Base-by-base conservation (phyloP, 2,797 vertebrate genomes). In the Tamandua tetradactyla region DNA sequence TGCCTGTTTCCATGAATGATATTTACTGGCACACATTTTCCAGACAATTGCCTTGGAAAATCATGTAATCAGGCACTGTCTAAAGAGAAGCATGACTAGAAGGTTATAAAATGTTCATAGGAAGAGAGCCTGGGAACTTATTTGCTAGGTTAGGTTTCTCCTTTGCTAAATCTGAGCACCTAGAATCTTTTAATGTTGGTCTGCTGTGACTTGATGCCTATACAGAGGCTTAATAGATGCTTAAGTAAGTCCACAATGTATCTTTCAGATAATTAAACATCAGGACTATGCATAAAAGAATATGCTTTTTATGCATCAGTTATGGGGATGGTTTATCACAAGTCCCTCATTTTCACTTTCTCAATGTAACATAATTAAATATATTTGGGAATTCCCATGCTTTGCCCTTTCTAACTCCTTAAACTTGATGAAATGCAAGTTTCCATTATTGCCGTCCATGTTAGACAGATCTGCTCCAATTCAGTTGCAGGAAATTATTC, bases 241-340 rank as follows among this genome's bases (percentile, higher is more conserved):
- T 95, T 91, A 94, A 86, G 49, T 44, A 80, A 88, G 8, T 80
- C 42, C 32, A 82, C 74, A 90, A 30, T 89, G 81, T 86, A 59
- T 75, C 52, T 86, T 91, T 95, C 91, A 95, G 69, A 62, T 93
- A 95, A 96, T 94, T 94, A 93, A 96, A 89, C 59, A 93, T 10
- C 68, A 61, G 25, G 64, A 40, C 42, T 75, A 75, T 79, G 30
- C 30, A 91, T 30, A 92, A 87, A 94, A 95, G 12, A 32, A 80
- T 68, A 87, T 10, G 23, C 72, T 93, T n/a, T 95, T 93, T 85
- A 93, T 87, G 59, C 57, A 87, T 94, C 71, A 52, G 42, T 94
- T 91, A 81, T 64, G 35, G 57, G 37, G 23, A 59, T 82, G 92
- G 78, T 96, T 95, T 92, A 47, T 90, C 79, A 86, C 37, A 52